These are phyloP conservation scores for Metalampra italica DNA, from an alignment of 2,888 invertebrate species.

Conservation along the genomic window DNA sequence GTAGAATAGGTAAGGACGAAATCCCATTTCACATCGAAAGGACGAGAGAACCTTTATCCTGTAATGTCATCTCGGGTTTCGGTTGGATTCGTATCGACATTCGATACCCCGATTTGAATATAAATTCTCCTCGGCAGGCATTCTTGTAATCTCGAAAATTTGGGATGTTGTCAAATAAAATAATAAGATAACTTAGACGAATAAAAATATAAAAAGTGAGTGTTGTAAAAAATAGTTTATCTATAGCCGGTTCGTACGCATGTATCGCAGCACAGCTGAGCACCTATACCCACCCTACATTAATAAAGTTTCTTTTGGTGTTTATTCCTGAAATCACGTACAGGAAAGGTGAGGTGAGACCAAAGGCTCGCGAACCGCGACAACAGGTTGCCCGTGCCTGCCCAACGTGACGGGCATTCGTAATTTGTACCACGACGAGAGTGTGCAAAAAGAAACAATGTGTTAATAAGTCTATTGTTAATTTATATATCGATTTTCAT, in stretches of 20 bases:
- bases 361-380: not conserved
- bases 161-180: not conserved
- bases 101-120: not conserved
- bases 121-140: not conserved
- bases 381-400: not conserved
- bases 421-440: not conserved
- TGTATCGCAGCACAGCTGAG: too few species aligned
- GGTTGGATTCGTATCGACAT: not conserved
- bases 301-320: not conserved
- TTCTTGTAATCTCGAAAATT: not conserved
- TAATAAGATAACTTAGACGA: not conserved
- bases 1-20: not conserved
- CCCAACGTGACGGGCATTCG: not conserved
- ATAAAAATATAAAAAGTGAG: not conserved
- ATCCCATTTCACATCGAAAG: not conserved
- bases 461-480: not conserved
- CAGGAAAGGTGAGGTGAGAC: not conserved
- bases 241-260: too few species aligned
- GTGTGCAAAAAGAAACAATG: not conserved
- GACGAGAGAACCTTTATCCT: not conserved
- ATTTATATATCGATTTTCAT: too few species aligned
- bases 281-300: too few species aligned
- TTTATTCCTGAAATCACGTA: not conserved
- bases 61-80: not conserved
- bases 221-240: too few species aligned